Evolutionary conservation across 2,113 vertebrate species (phyloP).

Genomic region (Spermophilus dauricus): DNA sequence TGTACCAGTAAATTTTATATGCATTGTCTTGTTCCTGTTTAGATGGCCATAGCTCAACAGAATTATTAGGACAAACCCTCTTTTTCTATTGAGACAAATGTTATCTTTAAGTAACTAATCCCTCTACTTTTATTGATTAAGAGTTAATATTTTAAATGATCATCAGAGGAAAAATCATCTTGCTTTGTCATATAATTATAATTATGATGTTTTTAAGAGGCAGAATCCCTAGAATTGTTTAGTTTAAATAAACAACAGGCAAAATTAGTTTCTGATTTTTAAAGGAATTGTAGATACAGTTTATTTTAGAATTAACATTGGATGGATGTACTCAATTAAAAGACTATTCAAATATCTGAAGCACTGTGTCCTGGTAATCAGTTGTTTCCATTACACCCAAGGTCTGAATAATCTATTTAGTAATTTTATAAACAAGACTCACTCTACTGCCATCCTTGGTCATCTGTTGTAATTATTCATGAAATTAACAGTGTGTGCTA

Average conservation of each 20-base stretch:
- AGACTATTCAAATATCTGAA: background rate
- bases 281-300: background rate
- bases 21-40: background rate
- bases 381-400: background rate
- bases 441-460: background rate
- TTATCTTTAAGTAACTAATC: background rate
- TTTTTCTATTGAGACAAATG: background rate
- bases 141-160: background rate
- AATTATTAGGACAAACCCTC: background rate
- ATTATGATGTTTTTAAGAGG: background rate
- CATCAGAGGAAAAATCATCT: background rate
- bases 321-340: background rate
- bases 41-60: background rate
- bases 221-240: background rate
- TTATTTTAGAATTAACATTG: background rate
- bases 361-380: background rate
- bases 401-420: background rate
- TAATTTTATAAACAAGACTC: background rate
- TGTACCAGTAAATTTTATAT: background rate
- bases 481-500: background rate
- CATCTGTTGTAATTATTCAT: background rate
- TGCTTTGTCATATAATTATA: background rate
- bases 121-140: background rate
- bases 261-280: background rate
- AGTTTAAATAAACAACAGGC: background rate